Conservation (phyloP, 1,140 invertebrate genomes). For the Drosophila novamexicana region DNA sequence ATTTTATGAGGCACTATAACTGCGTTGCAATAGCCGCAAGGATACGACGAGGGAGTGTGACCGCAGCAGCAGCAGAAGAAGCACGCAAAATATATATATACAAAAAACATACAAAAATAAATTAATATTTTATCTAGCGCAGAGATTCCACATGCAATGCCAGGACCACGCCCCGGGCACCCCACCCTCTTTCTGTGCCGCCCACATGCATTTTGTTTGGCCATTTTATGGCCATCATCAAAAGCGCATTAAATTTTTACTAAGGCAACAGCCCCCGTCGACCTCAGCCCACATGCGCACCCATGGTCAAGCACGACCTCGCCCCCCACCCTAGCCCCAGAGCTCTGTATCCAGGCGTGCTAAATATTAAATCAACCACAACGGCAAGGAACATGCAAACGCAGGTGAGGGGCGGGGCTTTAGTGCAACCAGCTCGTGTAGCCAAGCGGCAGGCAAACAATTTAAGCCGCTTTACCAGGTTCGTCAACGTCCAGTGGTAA, state of each 20-base stretch:
- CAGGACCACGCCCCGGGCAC: slow-evolving; percentile 45
- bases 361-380: slow-evolving; percentile 77
- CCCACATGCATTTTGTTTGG: slow-evolving; percentile 76
- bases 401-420: background rate
- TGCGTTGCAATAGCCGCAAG: slow-evolving; percentile 55
- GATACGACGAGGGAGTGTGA: background rate
- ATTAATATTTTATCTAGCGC: slow-evolving; percentile 82
- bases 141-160: slow-evolving; percentile 74
- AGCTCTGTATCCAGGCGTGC: slow-evolving; percentile 64
- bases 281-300: background rate
- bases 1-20: slow-evolving; percentile 78
- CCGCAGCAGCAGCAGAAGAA: background rate
- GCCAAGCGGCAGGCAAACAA: slow-evolving; percentile 59
- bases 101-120: slow-evolving; percentile 61
- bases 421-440: slow-evolving; percentile 17
- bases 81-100: slow-evolving; percentile 18
- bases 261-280: slow-evolving; percentile 51
- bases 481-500: slow-evolving; percentile 60
- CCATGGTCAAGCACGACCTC: background rate
- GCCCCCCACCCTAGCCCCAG: background rate
- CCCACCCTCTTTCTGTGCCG: background rate
- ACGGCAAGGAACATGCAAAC: slow-evolving; percentile 7
- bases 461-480: slow-evolving; percentile 77
- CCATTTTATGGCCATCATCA: slow-evolving; percentile 81
- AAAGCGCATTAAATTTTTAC: slow-evolving; percentile 82